These are phyloP conservation scores for Pongo pygmaeus DNA, from an alignment of 2,113 vertebrate genomes.

Conservation along the genomic window DNA sequence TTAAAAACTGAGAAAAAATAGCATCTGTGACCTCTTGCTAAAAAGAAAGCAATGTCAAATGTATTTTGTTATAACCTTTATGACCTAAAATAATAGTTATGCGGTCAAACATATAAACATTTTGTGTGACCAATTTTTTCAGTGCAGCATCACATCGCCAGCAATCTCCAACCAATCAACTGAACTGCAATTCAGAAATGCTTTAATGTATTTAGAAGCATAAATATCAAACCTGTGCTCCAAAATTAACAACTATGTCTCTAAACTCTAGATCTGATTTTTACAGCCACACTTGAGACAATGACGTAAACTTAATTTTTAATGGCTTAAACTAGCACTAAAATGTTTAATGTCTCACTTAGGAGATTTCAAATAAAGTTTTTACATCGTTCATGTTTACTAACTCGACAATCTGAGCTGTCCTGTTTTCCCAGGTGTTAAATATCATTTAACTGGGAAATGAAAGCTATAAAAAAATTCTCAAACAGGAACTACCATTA, in stretches of 20 bases:
- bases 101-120: neutral
- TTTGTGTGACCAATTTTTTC: neutral
- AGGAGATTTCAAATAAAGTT: neutral
- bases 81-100: neutral
- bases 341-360: constrained; percentile 18
- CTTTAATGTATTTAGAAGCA: neutral
- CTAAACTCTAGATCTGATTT: neutral
- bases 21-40: neutral
- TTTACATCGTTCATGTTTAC: constrained; percentile 37
- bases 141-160: neutral
- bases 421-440: constrained; percentile 2
- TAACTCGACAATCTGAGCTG: neutral
- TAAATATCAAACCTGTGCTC: constrained; percentile 5
- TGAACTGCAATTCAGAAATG: neutral
- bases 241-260: neutral
- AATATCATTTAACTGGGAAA: neutral
- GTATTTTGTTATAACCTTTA: neutral
- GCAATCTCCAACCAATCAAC: neutral
- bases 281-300: neutral
- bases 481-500: neutral
- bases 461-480: neutral
- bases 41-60: neutral
- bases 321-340: constrained; percentile 4
- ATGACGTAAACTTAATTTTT: constrained; percentile 28
- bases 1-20: constrained; percentile 5